A percentile compares a stretch with the other conserved stretches of the same genome.
Evolutionary conservation across 2,888 invertebrate genomes (phyloP).

Genomic region (Xanthia togata): DNA sequence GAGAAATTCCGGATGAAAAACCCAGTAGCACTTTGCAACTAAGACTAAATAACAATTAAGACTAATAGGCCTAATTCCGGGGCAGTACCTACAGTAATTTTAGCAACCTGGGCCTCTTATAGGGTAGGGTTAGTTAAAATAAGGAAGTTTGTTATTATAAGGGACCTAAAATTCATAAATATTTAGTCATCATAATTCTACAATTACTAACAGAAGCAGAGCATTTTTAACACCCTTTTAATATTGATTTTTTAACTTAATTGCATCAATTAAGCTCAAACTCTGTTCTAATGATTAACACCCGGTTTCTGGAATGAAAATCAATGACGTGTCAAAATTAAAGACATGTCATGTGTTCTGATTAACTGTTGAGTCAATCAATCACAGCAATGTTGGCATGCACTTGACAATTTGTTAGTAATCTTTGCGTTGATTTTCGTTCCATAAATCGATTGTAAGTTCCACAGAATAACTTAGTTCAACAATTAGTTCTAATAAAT

Average conservation of each 20-base stretch:
- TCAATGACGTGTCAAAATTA: background rate
- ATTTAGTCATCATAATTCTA: background rate
- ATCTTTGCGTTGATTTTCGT: background rate
- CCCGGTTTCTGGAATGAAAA: background rate
- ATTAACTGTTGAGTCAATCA: background rate
- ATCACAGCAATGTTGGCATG: background rate
- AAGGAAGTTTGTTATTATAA: background rate
- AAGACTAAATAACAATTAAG: background rate
- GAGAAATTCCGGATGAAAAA: no score
- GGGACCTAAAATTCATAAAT: background rate
- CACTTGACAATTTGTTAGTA: no score
- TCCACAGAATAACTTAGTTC: background rate
- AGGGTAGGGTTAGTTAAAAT: no score
- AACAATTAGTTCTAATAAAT: background rate
- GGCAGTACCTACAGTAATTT: background rate
- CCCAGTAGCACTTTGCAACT: background rate
- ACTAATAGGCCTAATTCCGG: background rate
- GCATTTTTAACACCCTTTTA: background rate
- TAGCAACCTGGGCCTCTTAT: background rate
- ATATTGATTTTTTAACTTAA: no score
- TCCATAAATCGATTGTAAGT: background rate
- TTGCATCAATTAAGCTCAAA: background rate
- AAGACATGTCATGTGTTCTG: background rate
- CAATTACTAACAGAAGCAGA: background rate
- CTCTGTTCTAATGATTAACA: background rate